These are phyloP conservation scores for Rhinatrema bivittatum DNA, from an alignment of 2,797 vertebrate genomes.

Conservation along the genomic window DNA sequence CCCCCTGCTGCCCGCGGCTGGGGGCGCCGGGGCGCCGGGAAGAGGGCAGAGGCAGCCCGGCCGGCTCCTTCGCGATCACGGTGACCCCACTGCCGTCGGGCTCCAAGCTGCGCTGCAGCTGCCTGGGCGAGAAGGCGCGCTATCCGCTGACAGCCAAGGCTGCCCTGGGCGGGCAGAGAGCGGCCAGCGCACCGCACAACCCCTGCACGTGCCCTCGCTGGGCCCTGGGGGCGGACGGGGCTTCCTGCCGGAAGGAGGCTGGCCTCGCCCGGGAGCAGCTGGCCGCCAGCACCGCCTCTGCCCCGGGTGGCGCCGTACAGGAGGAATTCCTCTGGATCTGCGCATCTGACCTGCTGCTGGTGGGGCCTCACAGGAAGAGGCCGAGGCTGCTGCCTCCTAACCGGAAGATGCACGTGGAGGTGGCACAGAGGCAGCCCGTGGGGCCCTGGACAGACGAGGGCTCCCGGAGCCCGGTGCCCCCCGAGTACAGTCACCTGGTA, in stretches of 20 bases:
- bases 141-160: background rate
- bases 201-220: no score
- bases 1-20: background rate
- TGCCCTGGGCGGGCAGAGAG: background rate
- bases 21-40: no score
- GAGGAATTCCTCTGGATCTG: background rate
- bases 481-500: background rate
- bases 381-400: conserved; percentile 3
- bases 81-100: background rate
- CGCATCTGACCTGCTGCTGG: conserved; percentile 4
- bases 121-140: background rate
- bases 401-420: conserved; percentile 3
- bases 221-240: no score
- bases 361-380: background rate
- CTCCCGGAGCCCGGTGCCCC: background rate
- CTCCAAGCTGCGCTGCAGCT: no score
- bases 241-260: no score
- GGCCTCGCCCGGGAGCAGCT: background rate
- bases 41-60: no score
- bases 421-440: background rate
- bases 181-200: no score
- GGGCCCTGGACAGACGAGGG: background rate
- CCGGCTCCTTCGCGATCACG: background rate
- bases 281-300: background rate
- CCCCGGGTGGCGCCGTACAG: background rate